These are phyloP conservation scores for Chaetorhynchus papuensis DNA, from an alignment of 2,113 vertebrate genomes.

Conservation along the genomic window DNA sequence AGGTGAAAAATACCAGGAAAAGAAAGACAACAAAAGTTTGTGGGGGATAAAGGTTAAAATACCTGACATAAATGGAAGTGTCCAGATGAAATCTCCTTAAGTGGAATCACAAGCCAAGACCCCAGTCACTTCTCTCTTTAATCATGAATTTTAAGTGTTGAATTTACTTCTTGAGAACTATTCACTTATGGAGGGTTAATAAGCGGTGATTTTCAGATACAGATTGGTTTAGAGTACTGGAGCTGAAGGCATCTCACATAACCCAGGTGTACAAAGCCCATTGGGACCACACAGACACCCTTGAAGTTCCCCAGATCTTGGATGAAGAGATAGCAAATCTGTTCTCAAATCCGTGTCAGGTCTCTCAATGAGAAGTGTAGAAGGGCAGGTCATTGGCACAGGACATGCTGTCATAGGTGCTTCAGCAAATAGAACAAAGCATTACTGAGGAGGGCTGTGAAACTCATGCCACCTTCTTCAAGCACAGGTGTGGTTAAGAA, in stretches of 20 bases:
- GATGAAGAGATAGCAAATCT: neutral
- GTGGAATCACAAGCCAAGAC: neutral
- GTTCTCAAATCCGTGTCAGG: neutral
- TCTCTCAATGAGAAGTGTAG: neutral
- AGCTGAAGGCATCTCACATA: neutral
- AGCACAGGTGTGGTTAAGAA: neutral
- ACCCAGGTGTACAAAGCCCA: neutral
- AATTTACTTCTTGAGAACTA: neutral
- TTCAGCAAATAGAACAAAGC: neutral
- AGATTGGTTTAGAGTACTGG: neutral
- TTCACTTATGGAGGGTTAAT: neutral
- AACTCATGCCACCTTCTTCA: neutral
- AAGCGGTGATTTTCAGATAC: neutral
- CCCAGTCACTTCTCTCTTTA: neutral
- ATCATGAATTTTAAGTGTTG: neutral
- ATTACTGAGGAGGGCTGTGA: neutral
- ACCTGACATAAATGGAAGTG: neutral
- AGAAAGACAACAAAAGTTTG: neutral
- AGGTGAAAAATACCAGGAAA: neutral
- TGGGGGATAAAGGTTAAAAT: neutral
- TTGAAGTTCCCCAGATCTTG: neutral
- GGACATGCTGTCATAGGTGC: neutral
- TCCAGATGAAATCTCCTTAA: neutral
- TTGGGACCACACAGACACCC: neutral
- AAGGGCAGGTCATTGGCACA: neutral